phyloP scores from a whole-genome alignment of 2,888 invertebrate genomes.

The Luffia ferchaultella region DNA sequence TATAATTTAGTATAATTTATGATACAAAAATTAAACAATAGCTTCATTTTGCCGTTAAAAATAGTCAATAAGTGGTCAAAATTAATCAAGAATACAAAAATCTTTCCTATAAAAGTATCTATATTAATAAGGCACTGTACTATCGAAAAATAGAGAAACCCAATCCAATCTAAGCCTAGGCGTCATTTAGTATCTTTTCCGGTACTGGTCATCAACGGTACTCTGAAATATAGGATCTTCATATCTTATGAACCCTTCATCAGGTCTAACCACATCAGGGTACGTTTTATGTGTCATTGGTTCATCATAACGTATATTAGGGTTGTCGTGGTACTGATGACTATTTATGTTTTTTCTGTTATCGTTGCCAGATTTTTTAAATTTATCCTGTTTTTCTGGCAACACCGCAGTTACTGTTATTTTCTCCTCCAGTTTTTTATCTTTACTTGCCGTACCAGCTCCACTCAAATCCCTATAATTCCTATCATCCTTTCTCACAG shows the following conservation, averaged over 20 bases:
- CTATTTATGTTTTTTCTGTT: conserved; percentile 47
- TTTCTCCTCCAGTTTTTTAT: conserved; percentile 51
- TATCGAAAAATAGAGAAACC: background rate
- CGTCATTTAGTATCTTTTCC: conserved; percentile 42
- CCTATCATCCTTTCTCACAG: conserved; percentile 50
- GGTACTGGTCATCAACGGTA: conserved; percentile 48
- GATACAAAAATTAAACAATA: too few species aligned
- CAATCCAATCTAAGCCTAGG: background rate
- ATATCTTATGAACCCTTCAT: conserved; percentile 45
- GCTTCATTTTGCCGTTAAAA: too few species aligned
- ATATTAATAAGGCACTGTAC: background rate
- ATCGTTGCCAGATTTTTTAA: conserved; percentile 19
- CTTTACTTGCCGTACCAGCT: conserved; percentile 43
- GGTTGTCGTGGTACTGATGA: conserved; percentile 50
- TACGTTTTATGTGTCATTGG: conserved; percentile 40
- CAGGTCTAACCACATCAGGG: conserved; percentile 39
- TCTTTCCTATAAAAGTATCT: too few species aligned
- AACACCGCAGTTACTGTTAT: conserved; percentile 52
- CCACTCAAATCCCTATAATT: conserved; percentile 50
- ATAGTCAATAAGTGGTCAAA: too few species aligned
- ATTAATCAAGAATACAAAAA: too few species aligned
- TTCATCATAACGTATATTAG: conserved; percentile 32
- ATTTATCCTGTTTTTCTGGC: conserved; percentile 48
- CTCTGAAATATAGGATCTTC: conserved; percentile 52
- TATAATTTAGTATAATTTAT: too few species aligned